These are phyloP conservation scores for Sinocyclocheilus anophthalmus DNA, from an alignment of 2,113 vertebrate genomes.

Conservation along the genomic window DNA sequence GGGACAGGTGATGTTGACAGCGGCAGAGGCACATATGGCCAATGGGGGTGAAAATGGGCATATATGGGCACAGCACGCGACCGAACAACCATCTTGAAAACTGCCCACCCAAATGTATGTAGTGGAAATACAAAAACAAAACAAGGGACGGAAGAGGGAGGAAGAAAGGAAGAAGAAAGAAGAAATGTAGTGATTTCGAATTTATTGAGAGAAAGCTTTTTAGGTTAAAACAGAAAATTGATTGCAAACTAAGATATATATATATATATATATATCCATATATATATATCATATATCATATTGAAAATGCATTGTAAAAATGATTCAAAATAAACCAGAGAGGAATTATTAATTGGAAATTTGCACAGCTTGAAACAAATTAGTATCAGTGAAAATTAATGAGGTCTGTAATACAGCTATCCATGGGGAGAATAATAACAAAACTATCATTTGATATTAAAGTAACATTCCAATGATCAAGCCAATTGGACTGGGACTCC, in stretches of 20 bases:
- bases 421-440: constrained; percentile 4
- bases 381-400: constrained; percentile 14
- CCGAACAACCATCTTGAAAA: constrained; percentile 40
- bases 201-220: neutral
- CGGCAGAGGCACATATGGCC: constrained; percentile 34
- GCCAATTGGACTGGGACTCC: neutral
- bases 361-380: constrained; percentile 20
- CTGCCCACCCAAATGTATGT: constrained; percentile 33
- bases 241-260: too few relatives aligned
- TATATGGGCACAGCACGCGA: constrained; percentile 40
- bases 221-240: neutral
- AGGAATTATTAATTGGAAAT: neutral
- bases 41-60: constrained; percentile 38
- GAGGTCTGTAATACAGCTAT: too few relatives aligned
- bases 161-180: neutral
- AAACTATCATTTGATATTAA: constrained; percentile 10
- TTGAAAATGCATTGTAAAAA: neutral
- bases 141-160: neutral
- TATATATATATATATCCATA: too few relatives aligned
- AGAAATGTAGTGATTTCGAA: neutral
- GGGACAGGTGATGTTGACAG: constrained; percentile 35
- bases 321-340: neutral
- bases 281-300: too few relatives aligned
- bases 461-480: neutral
- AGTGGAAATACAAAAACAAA: neutral